Conservation (phyloP, 2,888 invertebrate genomes). For the Hydriomena furcata region DNA sequence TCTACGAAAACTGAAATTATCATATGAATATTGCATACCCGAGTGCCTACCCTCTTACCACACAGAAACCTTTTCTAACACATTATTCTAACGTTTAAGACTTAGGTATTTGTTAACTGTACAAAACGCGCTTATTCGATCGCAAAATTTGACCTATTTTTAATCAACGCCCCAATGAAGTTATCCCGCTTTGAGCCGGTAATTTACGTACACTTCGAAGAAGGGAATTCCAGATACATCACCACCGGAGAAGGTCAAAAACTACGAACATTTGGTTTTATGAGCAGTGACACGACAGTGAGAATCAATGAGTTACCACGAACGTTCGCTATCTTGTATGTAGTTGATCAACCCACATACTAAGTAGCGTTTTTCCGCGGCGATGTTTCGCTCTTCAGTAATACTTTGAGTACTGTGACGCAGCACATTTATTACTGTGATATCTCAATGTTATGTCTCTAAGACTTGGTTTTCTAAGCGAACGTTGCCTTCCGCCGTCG, state of each 20-base stretch:
- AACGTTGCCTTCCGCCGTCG: too few species aligned
- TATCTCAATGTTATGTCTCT: too few species aligned
- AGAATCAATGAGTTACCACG: too few species aligned
- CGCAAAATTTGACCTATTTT: conserved; percentile 75
- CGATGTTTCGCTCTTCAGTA: too few species aligned
- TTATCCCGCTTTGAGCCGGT: conserved; percentile 67
- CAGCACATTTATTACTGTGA: too few species aligned
- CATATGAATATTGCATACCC: conserved; percentile 34
- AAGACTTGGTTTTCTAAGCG: too few species aligned
- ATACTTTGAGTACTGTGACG: too few species aligned
- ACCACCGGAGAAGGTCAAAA: conserved; percentile 18
- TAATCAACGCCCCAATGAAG: conserved; percentile 49
- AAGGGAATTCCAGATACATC: conserved; percentile 67
- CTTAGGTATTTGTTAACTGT: conserved; percentile 73
- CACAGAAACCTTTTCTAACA: conserved; percentile 62
- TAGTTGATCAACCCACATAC: too few species aligned
- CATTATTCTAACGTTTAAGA: conserved; percentile 68
- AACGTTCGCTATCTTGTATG: too few species aligned
- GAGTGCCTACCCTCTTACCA: conserved; percentile 55
- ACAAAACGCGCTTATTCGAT: conserved; percentile 77
- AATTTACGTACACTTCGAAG: conserved; percentile 76
- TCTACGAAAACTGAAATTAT: conserved; percentile 4
- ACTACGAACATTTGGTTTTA: not conserved
- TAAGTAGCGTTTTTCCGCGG: too few species aligned
- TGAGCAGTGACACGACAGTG: too few species aligned